These are phyloP conservation scores for Silurus aristotelis DNA, from an alignment of 2,797 vertebrate genomes.

Conservation along the genomic window DNA sequence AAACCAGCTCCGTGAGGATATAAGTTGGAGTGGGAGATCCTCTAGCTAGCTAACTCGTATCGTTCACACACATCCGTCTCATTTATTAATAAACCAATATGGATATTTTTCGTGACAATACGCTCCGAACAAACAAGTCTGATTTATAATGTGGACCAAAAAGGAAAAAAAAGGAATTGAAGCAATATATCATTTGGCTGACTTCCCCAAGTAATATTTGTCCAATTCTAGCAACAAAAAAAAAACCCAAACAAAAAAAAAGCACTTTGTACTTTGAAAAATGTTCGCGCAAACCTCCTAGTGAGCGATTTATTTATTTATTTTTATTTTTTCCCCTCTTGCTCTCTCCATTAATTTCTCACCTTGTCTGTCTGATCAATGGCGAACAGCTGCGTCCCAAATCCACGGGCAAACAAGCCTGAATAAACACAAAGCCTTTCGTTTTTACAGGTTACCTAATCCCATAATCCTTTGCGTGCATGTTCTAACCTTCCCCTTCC, in stretches of 20 bases:
- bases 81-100: background rate
- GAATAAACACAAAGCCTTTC: slow-evolving; percentile 75
- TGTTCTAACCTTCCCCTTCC: slow-evolving; percentile 62
- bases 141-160: background rate
- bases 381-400: slow-evolving; percentile 73
- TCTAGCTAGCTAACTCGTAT: background rate
- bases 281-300: slow-evolving; percentile 28
- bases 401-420: slow-evolving; percentile 80
- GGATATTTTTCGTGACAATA: background rate
- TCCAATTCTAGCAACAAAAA: background rate
- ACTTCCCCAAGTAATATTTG: slow-evolving; percentile 25
- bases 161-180: too few species aligned
- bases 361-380: slow-evolving; percentile 78
- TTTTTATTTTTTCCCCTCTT: background rate
- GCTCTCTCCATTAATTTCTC: slow-evolving; percentile 68
- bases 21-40: too few species aligned
- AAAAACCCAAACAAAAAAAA: background rate
- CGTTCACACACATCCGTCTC: background rate
- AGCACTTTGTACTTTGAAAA: slow-evolving; percentile 33
- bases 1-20: too few species aligned
- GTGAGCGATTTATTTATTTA: slow-evolving; percentile 5
- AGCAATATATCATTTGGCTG: slow-evolving; percentile 3
- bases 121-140: background rate
- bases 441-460: slow-evolving; percentile 77
- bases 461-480: slow-evolving; percentile 76